These are phyloP conservation scores for Cryptops parisi DNA, from an alignment of 2,888 invertebrate species.

Conservation along the genomic window DNA sequence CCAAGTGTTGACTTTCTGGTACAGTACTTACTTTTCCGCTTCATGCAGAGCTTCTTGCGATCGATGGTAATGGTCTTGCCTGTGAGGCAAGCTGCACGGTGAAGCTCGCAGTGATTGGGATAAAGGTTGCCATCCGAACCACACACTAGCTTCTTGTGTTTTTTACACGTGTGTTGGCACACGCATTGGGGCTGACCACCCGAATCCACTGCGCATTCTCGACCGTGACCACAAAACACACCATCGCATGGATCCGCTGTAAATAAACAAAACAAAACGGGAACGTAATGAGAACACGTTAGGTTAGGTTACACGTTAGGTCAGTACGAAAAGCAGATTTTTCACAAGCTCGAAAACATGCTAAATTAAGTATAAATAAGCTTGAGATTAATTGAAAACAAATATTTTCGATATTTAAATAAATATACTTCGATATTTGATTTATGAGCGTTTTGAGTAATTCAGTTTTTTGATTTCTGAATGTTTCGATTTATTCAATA, in stretches of 20 bases:
- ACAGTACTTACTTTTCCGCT: slow-evolving; percentile 18
- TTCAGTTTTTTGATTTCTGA: too few relatives aligned
- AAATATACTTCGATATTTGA: too few relatives aligned
- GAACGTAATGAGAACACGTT: neutral
- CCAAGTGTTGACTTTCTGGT: too few relatives aligned
- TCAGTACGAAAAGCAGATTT: too few relatives aligned
- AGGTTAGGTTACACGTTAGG: too few relatives aligned
- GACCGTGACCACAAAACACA: slow-evolving; percentile 47
- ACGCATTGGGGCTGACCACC: slow-evolving; percentile 42
- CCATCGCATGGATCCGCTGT: slow-evolving; percentile 46
- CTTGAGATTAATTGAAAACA: too few relatives aligned
- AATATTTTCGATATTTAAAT: too few relatives aligned
- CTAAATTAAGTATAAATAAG: too few relatives aligned
- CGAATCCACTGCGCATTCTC: slow-evolving; percentile 43
- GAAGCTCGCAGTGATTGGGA: slow-evolving; percentile 51
- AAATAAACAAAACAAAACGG: slow-evolving; percentile 14
- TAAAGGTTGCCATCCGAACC: slow-evolving; percentile 52
- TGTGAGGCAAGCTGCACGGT: slow-evolving; percentile 45
- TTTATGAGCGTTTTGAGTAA: too few relatives aligned
- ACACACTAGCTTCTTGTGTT: slow-evolving; percentile 44
- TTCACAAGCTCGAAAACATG: too few relatives aligned
- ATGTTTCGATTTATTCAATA: too few relatives aligned
- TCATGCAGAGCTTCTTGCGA: slow-evolving; percentile 39
- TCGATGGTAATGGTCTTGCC: slow-evolving; percentile 41
- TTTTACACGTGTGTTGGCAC: slow-evolving; percentile 42